Base-by-base conservation (phyloP, 2,797 vertebrate species). In the Ceyx erithaca region DNA sequence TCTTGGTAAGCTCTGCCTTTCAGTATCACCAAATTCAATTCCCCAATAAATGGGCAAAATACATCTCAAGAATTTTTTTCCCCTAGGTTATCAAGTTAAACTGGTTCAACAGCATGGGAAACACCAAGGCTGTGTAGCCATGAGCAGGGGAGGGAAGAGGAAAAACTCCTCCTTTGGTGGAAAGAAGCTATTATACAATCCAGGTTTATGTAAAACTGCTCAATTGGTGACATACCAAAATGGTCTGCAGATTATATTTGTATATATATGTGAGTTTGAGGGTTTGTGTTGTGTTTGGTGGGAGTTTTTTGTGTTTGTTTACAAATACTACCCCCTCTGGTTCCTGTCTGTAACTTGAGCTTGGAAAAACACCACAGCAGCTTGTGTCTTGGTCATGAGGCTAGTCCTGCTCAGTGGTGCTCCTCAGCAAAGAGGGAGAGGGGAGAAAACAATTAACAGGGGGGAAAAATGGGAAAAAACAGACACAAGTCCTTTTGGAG, bases 141-240 rank as follows among this genome's bases (percentile, higher is more conserved):
- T 2, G 8, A 82, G 40, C 40, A 59, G 15, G 7, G 31, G 10
- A 70, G 35, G 28, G 22, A 58, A 80, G 52, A 55, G 17, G 12
- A n/a, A 5, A 40, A 66, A 69, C 23, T 61, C 35, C 4, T 41
- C 54, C 54, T 69, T 49, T 11, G 37, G 58, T 21, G 15, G 14
- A 28, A 64, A 67, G 12, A 7, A 55, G 21, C 6, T 85, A 10
- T 5, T 43, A 21, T 0, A 67, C 6, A n/a, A 68, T 6, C 21
- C 37, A n/a, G 33, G 30, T 30, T 20, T 4, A 52, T 43, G 14
- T 10, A 69, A 61, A 86, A 52, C 10, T 7, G 7, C 51, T 79
- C 59, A 63, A 8, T 4, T 30, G 11, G 4, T 13, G 33, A 80
- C 0, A 1, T 6, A 69, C 3, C 3, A 1, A 33, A 54, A 52